A percentile compares a stretch with the other conserved stretches of the same genome.
Conservation (phyloP, 2,113 vertebrate genomes). For the Paralichthys olivaceus region DNA sequence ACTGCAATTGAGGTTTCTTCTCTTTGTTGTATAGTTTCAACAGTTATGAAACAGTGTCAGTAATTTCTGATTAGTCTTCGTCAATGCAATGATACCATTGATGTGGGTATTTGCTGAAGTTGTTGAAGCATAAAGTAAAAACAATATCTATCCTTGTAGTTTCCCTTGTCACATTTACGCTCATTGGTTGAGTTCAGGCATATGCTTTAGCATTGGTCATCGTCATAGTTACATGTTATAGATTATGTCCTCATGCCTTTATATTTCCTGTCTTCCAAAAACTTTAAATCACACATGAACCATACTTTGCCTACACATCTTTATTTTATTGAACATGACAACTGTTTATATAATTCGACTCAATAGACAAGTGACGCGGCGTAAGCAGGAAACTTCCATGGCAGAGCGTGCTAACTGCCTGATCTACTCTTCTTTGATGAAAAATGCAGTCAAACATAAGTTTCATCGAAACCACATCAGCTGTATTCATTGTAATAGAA, state of each 20-base stretch:
- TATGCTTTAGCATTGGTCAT: too few species aligned
- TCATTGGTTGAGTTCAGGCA: too few species aligned
- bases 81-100: too few species aligned
- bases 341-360: conserved; percentile 1
- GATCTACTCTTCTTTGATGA: neutral
- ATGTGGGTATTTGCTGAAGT: too few species aligned
- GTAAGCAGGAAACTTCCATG: neutral
- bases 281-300: neutral
- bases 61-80: too few species aligned
- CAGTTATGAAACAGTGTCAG: too few species aligned
- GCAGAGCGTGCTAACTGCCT: neutral
- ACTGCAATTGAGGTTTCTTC: too few species aligned
- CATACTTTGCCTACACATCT: neutral
- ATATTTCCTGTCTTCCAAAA: neutral
- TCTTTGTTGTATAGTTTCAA: too few species aligned
- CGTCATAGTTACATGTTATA: neutral
- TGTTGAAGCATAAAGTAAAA: too few species aligned
- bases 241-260: neutral
- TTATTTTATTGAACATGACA: neutral
- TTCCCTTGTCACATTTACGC: too few species aligned
- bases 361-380: neutral
- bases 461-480: neutral
- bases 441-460: too few species aligned
- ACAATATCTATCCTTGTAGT: too few species aligned
- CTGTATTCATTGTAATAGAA: neutral